Conservation (phyloP, 2,888 invertebrate species). For the Caenorhabditis sulstoni region DNA sequence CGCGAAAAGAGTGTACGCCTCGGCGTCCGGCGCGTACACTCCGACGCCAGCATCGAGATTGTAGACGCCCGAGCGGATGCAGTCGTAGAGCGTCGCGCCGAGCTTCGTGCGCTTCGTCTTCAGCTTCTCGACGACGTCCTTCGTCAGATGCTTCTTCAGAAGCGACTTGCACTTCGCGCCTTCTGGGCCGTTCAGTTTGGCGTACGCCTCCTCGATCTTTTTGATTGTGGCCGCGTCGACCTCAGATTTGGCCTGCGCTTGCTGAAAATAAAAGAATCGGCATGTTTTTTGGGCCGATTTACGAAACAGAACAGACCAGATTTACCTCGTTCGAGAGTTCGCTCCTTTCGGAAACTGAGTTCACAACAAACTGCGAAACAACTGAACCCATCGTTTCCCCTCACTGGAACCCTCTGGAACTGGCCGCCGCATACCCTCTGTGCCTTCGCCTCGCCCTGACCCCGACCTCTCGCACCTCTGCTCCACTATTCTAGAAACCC, state of each 20-base stretch:
- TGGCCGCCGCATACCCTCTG: no score
- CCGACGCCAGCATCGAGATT: conserved; percentile 96
- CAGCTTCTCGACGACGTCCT: conserved; percentile 82
- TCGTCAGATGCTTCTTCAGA: conserved; percentile 78
- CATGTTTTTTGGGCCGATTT: no score
- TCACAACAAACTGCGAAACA: background rate
- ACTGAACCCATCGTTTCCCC: background rate
- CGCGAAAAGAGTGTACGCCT: conserved; percentile 87
- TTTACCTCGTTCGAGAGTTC: background rate
- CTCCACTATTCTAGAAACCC: background rate
- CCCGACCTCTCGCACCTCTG: background rate
- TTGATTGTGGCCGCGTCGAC: conserved; percentile 65
- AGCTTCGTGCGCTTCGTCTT: conserved; percentile 94
- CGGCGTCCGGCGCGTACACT: conserved; percentile 97
- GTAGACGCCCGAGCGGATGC: conserved; percentile 94
- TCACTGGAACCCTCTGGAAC: no score
- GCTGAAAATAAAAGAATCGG: conserved; percentile 26
- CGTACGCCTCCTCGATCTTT: conserved; percentile 65
- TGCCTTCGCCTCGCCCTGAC: no score
- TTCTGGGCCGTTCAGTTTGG: conserved; percentile 70
- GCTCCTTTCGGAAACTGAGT: no score
- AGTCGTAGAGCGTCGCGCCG: conserved; percentile 93
- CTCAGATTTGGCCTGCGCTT: conserved; percentile 57
- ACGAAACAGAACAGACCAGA: background rate
- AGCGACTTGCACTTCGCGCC: conserved; percentile 86